Evolutionary conservation across 2,113 vertebrate species (phyloP), one percentile per base, ranked within the genome.

Genomic region (Gavialis gangeticus): DNA sequence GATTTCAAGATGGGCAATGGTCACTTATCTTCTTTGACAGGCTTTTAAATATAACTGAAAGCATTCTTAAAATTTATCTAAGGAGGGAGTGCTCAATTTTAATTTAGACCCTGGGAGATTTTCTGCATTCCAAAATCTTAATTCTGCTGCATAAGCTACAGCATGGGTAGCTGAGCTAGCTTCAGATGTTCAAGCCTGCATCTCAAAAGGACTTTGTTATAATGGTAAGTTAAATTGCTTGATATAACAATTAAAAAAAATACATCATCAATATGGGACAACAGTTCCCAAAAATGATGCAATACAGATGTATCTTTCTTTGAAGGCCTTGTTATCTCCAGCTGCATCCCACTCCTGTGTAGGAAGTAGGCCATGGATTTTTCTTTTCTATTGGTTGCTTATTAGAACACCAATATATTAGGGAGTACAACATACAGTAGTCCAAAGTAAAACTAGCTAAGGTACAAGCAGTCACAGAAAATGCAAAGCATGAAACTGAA

Each of bases 401-500:
- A 8, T 13, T 73, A 6, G 28, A 57, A 46, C 37, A 46, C 46
- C 46, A 46, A 46, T 46, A 71, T 37, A 37, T 37, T 37, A 34
- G 18, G 34, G 18, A 69, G 30, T 34, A 37, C 12, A 37, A 37
- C 30, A 37, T 5, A 11, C 30, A 69, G 17, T 69, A 34, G n/a
- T 19, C 19, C 55, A 19, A 63, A 91, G 81, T 62, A 81, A 7
- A 5, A 90, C 4, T 1, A 63, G 22, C 37, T 71, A 85, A 67
- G 34, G 24, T 85, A 37, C 54, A 82, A 15, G 5, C 55, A 90
- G 59, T 9, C 75, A 81, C 54, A 8, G 88, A 89, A 91, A 30
- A 69, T 76, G 54, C 79, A 91, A 89, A 92, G 28, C 22, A 92
- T 81, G 46, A 46, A 46, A 46, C 67, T 76, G 55, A n/a, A 46